phyloP scores from a whole-genome alignment of 2,113 vertebrate genomes.

The Tautogolabrus adspersus region DNA sequence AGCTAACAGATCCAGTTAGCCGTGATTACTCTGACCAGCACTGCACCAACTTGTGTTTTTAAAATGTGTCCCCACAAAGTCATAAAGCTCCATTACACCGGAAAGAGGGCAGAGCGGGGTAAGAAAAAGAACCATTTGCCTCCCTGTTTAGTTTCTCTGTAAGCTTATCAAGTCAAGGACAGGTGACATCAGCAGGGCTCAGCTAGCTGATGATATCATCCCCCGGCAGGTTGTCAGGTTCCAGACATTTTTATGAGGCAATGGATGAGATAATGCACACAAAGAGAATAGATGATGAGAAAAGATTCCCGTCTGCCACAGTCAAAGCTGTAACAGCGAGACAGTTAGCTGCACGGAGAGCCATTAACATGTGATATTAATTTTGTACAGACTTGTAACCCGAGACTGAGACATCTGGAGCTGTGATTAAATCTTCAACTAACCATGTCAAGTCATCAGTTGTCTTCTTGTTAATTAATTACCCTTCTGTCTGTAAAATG shows the following conservation, averaged over 20 bases:
- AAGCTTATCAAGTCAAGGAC: slow-evolving; percentile 2
- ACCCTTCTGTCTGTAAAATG: no score
- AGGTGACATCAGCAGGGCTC: slow-evolving; percentile 21
- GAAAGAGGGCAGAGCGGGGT: neutral
- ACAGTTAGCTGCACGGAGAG: neutral
- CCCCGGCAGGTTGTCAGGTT: slow-evolving; percentile 7
- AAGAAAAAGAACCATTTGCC: neutral
- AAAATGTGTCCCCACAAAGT: neutral
- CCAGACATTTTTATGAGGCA: slow-evolving; percentile 10
- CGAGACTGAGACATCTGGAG: no score
- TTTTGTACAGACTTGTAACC: no score
- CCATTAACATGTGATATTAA: neutral
- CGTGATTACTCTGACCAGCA: neutral
- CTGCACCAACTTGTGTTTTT: no score
- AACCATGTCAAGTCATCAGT: no score
- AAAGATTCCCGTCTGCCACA: neutral
- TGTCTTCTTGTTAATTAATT: no score
- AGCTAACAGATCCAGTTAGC: neutral
- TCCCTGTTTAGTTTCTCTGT: neutral
- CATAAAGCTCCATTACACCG: neutral
- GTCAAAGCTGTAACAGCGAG: neutral
- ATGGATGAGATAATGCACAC: neutral
- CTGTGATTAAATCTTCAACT: no score
- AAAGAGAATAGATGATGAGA: neutral
- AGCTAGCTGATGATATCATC: slow-evolving; percentile 7